Base-by-base conservation (phyloP, 2,888 invertebrate genomes). In the Plagodis dolabraria region DNA sequence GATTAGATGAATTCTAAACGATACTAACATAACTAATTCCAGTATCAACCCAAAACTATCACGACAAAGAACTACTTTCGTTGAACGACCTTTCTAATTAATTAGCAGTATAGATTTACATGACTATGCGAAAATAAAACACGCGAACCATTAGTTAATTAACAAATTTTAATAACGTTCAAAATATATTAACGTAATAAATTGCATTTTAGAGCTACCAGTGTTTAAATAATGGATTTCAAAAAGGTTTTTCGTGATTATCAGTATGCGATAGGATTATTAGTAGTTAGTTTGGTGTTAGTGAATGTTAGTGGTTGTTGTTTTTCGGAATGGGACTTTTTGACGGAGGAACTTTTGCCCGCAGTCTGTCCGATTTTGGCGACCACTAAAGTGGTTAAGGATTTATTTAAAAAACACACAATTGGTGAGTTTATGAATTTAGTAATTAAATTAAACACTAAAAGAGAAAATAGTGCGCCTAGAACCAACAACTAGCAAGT, bases 311-410 rank as follows among this genome's bases (percentile, higher is more conserved):
- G 74, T 67, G 83, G 79, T 6, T 86, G 85, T 65, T 80, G 80
- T 59, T 77, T 82, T n/a, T 72, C 75, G 10, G 87, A 81, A 5
- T 86, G 83, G 87, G 88, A 89, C 36, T 82, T 80, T 47, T 69
- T 89, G 45, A 76, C 81, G 7, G 86, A 86, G 8, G 87, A 89
- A 47, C 57, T 89, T 33, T 68, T 87, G 6, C 67, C 82, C 6
- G 78, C 82, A 6, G 64, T 87, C 22, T 86, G 86, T 46, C 90
- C 92, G 0, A 63, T 87, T n/a, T 65, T 89, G 50, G 77, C 83
- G 0, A 76, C 69, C 12, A 80, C 86, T 0, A 81, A 80, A 0
- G 67, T 78, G 6, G 65, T 89, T 5, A 77, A 76, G 63, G 85
- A 89, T 65, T 68, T 89, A 40, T 80, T 90, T 35, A 76, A 79